These are phyloP conservation scores for Sylvia borin DNA, from an alignment of 2,797 vertebrate genomes.

Conservation along the genomic window DNA sequence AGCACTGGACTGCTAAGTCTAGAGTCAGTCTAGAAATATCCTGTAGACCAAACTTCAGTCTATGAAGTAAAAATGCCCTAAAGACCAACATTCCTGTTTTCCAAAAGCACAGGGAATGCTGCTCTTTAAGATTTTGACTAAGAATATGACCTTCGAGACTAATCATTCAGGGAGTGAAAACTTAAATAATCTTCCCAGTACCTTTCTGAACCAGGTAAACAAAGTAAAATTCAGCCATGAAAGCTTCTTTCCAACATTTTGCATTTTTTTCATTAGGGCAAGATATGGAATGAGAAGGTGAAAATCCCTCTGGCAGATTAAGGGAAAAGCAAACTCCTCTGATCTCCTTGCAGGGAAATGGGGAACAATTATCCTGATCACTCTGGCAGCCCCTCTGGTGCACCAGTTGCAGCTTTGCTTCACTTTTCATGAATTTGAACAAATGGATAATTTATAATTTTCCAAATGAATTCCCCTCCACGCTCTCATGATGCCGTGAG, in stretches of 20 bases:
- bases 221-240: neutral
- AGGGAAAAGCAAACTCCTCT: neutral
- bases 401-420: neutral
- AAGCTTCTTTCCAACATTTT: neutral
- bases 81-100: fast-evolving
- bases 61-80: neutral
- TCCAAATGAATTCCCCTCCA: neutral
- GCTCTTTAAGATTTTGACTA: neutral
- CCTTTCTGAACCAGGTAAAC: neutral
- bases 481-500: neutral
- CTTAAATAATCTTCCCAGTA: no score
- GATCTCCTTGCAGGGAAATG: neutral
- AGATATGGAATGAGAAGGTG: neutral
- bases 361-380: conserved; percentile 10
- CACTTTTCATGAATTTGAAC: neutral
- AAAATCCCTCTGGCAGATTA: neutral
- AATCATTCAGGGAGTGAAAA: neutral
- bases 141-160: neutral
- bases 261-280: neutral
- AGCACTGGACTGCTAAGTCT: neutral
- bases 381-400: neutral
- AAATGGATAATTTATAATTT: neutral
- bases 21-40: neutral
- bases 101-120: neutral
- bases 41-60: neutral